Percentiles rank a stretch among this genome's conserved stretches.
These are phyloP conservation scores for Typhlichthys eigenmanni DNA, from an alignment of 2,797 vertebrate species.

Conservation along the genomic window DNA sequence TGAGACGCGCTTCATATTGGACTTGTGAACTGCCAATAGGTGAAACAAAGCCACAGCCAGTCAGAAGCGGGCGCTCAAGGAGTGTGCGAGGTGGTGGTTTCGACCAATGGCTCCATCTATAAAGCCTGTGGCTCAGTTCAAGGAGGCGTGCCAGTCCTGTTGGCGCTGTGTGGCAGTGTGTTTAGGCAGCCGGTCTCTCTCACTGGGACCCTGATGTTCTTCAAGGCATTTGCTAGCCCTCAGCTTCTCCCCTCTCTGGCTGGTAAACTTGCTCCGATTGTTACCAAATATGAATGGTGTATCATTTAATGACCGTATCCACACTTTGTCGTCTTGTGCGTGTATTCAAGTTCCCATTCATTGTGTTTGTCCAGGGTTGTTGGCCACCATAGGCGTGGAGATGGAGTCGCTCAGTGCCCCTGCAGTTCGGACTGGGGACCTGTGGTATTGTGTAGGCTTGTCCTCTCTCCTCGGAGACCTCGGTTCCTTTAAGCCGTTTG, in stretches of 20 bases:
- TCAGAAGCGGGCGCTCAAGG: constrained; percentile 19
- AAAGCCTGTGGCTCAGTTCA: constrained; percentile 79
- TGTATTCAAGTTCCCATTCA: background rate
- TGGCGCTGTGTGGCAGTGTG: constrained; percentile 76
- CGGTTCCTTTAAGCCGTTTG: constrained; percentile 71
- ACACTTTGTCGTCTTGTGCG: background rate
- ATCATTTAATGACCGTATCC: too few species aligned
- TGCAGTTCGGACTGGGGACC: constrained; percentile 61
- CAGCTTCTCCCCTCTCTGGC: constrained; percentile 75
- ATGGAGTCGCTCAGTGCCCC: constrained; percentile 87
- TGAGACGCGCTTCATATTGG: background rate
- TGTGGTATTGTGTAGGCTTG: constrained; percentile 84
- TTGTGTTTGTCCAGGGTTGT: constrained; percentile 74
- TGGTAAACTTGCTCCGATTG: constrained; percentile 70
- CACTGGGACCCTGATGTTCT: constrained; percentile 81
- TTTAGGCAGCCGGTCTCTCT: constrained; percentile 85
- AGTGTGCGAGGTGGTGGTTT: constrained; percentile 68
- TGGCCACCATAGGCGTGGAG: constrained; percentile 76
- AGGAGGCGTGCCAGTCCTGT: constrained; percentile 79
- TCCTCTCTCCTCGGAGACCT: constrained; percentile 78
- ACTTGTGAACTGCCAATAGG: constrained; percentile 66
- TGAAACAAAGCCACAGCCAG: constrained; percentile 71
- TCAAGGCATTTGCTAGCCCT: constrained; percentile 72
- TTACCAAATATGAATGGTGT: background rate
- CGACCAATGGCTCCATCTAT: constrained; percentile 61